Conservation (phyloP, 2,888 invertebrate genomes). For the Acleris holmiana region DNA sequence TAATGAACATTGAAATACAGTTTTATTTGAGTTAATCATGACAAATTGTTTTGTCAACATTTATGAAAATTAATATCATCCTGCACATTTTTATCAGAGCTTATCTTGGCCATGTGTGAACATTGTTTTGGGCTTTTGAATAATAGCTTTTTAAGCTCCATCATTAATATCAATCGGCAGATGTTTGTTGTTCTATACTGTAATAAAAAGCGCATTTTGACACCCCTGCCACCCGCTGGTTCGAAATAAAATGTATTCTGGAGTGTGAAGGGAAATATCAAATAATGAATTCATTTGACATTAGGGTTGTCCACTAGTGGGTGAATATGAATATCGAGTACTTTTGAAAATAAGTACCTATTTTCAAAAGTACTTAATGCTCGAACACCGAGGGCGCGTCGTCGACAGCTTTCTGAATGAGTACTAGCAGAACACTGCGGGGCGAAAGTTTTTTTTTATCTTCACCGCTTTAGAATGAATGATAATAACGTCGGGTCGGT, state of each 20-base stretch:
- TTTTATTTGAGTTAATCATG: conserved; percentile 9
- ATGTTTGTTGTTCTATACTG: conserved; percentile 28
- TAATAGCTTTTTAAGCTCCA: conserved; percentile 37
- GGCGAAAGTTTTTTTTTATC: too few species aligned
- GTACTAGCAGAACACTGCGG: too few species aligned
- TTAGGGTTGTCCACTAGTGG: neutral
- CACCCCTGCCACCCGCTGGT: conserved; percentile 32
- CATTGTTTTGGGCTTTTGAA: conserved; percentile 28
- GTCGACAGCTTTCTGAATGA: too few species aligned
- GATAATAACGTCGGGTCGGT: too few species aligned
- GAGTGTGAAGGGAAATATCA: conserved; percentile 5
- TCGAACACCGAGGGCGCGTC: too few species aligned
- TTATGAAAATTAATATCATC: conserved; percentile 7
- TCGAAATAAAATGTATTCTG: conserved; percentile 16
- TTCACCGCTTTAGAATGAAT: too few species aligned
- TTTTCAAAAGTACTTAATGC: too few species aligned
- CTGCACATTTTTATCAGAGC: conserved; percentile 15
- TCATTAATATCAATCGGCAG: conserved; percentile 39
- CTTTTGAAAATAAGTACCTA: neutral
- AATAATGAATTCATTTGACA: neutral
- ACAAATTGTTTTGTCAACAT: conserved; percentile 27
- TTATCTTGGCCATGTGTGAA: conserved; percentile 36
- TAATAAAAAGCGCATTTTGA: conserved; percentile 34
- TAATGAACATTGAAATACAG: too few species aligned
- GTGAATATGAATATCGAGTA: neutral